Conservation (phyloP, 2,797 vertebrate genomes). For the Phoxinus dragarum region DNA sequence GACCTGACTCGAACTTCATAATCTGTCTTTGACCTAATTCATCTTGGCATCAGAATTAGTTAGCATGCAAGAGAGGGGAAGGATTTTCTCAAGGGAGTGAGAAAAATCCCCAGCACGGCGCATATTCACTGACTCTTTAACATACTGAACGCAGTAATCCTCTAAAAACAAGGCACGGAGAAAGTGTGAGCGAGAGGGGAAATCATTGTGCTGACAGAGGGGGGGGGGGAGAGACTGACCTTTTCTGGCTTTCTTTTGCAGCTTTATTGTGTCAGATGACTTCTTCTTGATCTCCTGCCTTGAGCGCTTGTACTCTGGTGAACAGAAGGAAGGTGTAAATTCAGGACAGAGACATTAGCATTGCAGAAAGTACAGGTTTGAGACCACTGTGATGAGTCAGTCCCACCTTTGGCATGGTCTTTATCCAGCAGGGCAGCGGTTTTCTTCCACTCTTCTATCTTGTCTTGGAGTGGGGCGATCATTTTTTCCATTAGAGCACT, state of each 20-base stretch:
- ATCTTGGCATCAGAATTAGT: constrained; percentile 33
- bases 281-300: constrained; percentile 98
- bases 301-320: constrained; percentile 93
- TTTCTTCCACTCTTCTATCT: constrained; percentile 98
- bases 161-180: not conserved
- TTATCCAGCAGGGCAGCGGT: constrained; percentile 95
- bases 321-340: constrained; percentile 15
- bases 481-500: constrained; percentile 95
- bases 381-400: not conserved
- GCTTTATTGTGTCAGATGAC: constrained; percentile 94
- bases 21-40: constrained; percentile 49
- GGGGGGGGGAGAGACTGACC: constrained; percentile 75
- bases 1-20: constrained; percentile 28
- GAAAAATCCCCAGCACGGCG: constrained; percentile 7
- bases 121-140: constrained; percentile 30
- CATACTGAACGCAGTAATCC: constrained; percentile 25
- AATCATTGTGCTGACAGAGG: constrained; percentile 12
- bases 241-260: constrained; percentile 98
- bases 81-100: not conserved
- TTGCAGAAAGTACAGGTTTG: not conserved
- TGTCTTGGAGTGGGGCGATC: constrained; percentile 93
- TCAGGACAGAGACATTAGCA: not conserved
- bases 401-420: constrained; percentile 93
- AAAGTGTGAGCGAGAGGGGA: not conserved
- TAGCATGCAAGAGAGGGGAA: not conserved